Evolutionary conservation across 2,113 vertebrate species (phyloP).

Genomic region (Illadopsis cleaveri): DNA sequence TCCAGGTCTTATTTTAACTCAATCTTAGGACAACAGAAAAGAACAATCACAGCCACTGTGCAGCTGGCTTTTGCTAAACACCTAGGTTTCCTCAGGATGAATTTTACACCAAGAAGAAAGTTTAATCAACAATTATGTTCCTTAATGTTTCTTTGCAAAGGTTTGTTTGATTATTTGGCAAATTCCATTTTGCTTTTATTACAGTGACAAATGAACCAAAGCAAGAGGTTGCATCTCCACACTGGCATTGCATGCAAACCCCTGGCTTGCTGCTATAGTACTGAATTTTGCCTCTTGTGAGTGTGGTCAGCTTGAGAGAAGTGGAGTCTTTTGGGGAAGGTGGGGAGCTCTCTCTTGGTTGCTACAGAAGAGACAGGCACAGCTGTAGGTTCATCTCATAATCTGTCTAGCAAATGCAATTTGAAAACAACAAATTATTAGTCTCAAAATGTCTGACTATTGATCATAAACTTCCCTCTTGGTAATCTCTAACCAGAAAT

Average conservation of each 20-base stretch:
- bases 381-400: neutral
- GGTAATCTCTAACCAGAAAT: neutral
- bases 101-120: neutral
- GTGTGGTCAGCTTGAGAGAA: neutral
- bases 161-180: neutral
- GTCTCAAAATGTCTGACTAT: constrained; percentile 3
- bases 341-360: neutral
- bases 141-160: neutral
- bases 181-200: neutral
- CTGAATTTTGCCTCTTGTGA: neutral
- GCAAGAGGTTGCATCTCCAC: neutral
- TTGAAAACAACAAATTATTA: neutral
- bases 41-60: neutral
- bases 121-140: neutral
- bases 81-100: neutral
- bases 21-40: neutral
- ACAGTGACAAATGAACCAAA: neutral
- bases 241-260: neutral
- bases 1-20: neutral
- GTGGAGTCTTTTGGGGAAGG: neutral
- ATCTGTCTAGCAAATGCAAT: neutral
- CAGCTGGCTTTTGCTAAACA: neutral
- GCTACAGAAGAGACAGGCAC: neutral
- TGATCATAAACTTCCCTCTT: neutral
- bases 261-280: neutral